These are phyloP conservation scores for Ephialtes manifestator DNA, from an alignment of 2,888 invertebrate species.

Conservation along the genomic window DNA sequence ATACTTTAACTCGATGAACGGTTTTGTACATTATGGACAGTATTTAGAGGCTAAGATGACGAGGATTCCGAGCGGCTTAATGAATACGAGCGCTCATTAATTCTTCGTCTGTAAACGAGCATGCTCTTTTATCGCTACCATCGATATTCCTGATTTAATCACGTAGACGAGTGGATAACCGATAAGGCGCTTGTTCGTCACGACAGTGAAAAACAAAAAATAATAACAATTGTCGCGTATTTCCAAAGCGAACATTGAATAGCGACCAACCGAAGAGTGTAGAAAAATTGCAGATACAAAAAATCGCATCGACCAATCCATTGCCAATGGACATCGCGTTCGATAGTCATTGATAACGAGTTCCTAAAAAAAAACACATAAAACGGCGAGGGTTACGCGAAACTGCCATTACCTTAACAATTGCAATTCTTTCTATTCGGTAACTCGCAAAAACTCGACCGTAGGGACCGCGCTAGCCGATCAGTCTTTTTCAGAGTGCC, in stretches of 20 bases:
- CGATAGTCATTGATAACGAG: conserved; percentile 65
- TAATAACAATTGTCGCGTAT: conserved; percentile 36
- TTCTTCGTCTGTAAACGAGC: conserved; percentile 36
- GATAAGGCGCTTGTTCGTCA: conserved; percentile 24
- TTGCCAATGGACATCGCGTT: conserved; percentile 51
- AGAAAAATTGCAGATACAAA: conserved; percentile 25
- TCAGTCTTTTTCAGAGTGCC: conserved; percentile 60
- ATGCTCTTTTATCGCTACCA: conserved; percentile 19
- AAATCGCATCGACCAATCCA: conserved; percentile 55
- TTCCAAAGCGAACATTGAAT: conserved; percentile 33
- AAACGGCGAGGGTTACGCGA: conserved; percentile 4
- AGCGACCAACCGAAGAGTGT: conserved; percentile 35
- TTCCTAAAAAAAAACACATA: conserved; percentile 58
- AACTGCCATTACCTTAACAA: conserved; percentile 3
- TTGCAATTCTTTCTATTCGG: background rate
- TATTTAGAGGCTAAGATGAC: conserved; percentile 71
- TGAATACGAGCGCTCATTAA: conserved; percentile 29
- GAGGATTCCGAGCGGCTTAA: conserved; percentile 48
- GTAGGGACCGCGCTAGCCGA: conserved; percentile 39
- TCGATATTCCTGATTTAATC: conserved; percentile 37
- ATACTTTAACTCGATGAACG: conserved; percentile 60
- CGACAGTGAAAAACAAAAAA: conserved; percentile 8
- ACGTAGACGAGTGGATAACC: conserved; percentile 16
- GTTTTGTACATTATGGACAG: conserved; percentile 74
- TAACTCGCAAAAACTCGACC: conserved; percentile 20